A percentile compares a stretch with the other conserved stretches of the same genome.
phyloP scores from a whole-genome alignment of 37 sponge, comb jelly and placozoan genomes.

The Aplysina aerophoba region DNA sequence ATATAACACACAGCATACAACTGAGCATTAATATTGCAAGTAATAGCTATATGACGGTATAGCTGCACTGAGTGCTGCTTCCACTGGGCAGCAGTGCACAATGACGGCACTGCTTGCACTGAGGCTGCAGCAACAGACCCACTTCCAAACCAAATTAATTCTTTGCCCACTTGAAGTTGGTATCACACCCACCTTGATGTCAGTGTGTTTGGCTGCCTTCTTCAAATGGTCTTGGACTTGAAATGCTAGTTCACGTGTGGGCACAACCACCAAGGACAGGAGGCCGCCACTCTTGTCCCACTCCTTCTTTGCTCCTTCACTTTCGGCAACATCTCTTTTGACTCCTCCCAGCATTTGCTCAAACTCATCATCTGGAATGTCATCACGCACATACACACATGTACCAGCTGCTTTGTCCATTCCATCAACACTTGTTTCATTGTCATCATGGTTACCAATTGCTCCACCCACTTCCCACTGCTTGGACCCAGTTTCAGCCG shows the following conservation, averaged over 20 bases:
- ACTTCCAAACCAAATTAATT: too few species aligned
- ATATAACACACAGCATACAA: too few species aligned
- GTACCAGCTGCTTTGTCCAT: neutral
- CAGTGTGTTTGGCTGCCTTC: conserved; percentile 79
- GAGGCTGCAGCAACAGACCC: too few species aligned
- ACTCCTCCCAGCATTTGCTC: conserved; percentile 41
- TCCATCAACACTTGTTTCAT: neutral
- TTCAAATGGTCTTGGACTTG: conserved; percentile 84
- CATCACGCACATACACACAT: conserved; percentile 37
- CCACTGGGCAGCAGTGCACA: too few species aligned
- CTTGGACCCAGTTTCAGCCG: neutral
- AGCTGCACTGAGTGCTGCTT: too few species aligned
- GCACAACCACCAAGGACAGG: conserved; percentile 80
- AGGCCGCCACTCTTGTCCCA: conserved; percentile 6
- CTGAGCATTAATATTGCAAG: too few species aligned
- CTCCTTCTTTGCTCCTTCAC: neutral
- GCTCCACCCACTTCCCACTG: neutral
- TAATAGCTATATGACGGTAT: too few species aligned
- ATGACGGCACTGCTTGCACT: too few species aligned
- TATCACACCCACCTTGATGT: conserved; percentile 59
- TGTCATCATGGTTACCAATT: neutral
- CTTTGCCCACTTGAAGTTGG: too few species aligned
- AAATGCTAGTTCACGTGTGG: conserved; percentile 93
- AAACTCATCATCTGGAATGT: conserved; percentile 76
- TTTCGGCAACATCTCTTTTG: neutral